Evolutionary conservation across 2,888 invertebrate species (phyloP), one percentile per base, ranked within the genome.

Genomic region (Scelioninae gen. 1): DNA sequence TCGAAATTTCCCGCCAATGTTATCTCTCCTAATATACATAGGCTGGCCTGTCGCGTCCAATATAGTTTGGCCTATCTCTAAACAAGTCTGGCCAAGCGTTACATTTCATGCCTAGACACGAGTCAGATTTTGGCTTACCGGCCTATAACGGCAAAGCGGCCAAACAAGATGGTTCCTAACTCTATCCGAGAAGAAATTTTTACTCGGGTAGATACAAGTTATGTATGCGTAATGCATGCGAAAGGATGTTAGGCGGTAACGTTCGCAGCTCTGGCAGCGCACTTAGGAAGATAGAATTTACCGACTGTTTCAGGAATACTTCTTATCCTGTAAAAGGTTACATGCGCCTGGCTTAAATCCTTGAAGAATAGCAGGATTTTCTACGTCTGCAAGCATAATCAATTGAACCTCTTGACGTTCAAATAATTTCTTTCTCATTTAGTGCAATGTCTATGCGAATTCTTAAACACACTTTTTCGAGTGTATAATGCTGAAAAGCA

Each of bases 251-350:
- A 77, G 80, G 82, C 82, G 80, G 86, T 86, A 88, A 74, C 87
- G 85, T 86, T 86, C 84, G 86, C 86, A 83, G 85, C 85, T 85
- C 87, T 86, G 86, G 87, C 86, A 86, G 87, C 88, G 87, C 88
- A 89, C 88, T 89, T 89, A 88, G 85, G 85, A 78, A 87, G 88
- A 89, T 88, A 63, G 74, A 78, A 82, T 78, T 78, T 78, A 82
- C 77, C 68, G 77, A 68, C 77, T 77, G 82, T 77, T 77, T 65
- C 72, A 63, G 68, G 58, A 72, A 78, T 74, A 78, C 74, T 74
- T 76, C 77, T 77, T 68, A 66, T 69, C 82, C 56, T 72, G 74
- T 69, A 69, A 78, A 77, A 82, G 72, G 69, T 56, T 66, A 72
- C 72, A 60, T 68, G 71, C 56, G 71, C 53, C 55, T 47, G 56